These are phyloP conservation scores for Plemyria rubiginata DNA, from an alignment of 2,888 invertebrate genomes.

Conservation along the genomic window DNA sequence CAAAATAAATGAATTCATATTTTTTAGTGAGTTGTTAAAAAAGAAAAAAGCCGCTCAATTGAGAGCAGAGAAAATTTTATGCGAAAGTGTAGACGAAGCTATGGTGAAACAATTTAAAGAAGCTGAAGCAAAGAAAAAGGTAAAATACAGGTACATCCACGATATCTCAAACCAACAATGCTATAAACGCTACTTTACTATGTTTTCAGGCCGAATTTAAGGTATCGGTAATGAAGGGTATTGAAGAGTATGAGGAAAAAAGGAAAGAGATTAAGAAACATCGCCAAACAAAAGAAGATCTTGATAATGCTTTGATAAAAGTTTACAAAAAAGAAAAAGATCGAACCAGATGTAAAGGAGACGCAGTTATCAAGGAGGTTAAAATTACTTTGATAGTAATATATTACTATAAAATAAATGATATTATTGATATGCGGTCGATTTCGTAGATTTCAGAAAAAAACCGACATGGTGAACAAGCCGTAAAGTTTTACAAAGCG, in stretches of 20 bases:
- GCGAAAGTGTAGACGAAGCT: constrained; percentile 43
- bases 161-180: neutral
- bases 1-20: neutral
- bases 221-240: constrained; percentile 41
- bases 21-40: constrained; percentile 44
- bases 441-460: constrained; percentile 48
- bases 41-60: constrained; percentile 39
- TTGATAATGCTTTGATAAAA: constrained; percentile 45
- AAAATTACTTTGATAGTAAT: too few relatives aligned
- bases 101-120: constrained; percentile 47
- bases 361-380: constrained; percentile 48
- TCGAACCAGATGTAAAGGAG: constrained; percentile 45
- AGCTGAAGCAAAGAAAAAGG: constrained; percentile 44
- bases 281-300: constrained; percentile 33
- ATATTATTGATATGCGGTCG: neutral
- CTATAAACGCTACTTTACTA: neutral
- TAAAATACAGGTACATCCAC: constrained; percentile 28
- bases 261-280: constrained; percentile 38
- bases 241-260: constrained; percentile 45
- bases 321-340: constrained; percentile 51
- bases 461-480: constrained; percentile 38
- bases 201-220: constrained; percentile 43
- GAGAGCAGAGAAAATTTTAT: constrained; percentile 42
- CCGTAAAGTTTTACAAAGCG: constrained; percentile 46
- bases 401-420: too few relatives aligned